These are phyloP conservation scores for Hyles lineata DNA, from an alignment of 2,888 invertebrate genomes.

Conservation along the genomic window DNA sequence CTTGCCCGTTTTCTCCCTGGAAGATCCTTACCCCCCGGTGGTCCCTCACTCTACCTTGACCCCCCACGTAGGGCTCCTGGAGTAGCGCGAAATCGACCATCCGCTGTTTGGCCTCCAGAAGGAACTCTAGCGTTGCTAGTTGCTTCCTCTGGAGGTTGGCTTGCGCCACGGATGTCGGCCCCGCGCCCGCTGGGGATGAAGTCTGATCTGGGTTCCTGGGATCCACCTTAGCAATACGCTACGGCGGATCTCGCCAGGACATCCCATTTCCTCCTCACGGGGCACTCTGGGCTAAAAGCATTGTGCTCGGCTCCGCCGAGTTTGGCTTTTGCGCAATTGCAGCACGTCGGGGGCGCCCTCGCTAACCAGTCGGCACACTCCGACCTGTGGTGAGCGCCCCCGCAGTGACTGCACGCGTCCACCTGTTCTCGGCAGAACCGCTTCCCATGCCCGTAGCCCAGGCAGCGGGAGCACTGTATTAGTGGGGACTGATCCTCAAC, in stretches of 20 bases:
- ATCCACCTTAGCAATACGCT: slow-evolving; percentile 36
- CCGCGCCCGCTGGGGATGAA: neutral
- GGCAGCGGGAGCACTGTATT: slow-evolving; percentile 39
- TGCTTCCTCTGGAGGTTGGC: slow-evolving; percentile 29
- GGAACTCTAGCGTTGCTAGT: slow-evolving; percentile 26
- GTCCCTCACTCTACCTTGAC: no score
- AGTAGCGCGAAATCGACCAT: neutral
- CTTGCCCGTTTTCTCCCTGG: no score
- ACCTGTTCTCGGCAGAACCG: slow-evolving; percentile 15
- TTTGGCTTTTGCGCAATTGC: no score
- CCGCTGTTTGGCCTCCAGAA: slow-evolving; percentile 13
- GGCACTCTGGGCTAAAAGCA: neutral
- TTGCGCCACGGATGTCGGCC: slow-evolving; percentile 11
- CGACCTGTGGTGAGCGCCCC: no score
- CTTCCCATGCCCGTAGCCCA: slow-evolving; percentile 36
- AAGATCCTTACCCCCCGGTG: no score
- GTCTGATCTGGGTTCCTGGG: neutral
- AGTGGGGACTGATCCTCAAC: slow-evolving; percentile 37
- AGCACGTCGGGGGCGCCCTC: no score
- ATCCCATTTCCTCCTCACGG: slow-evolving; percentile 30
- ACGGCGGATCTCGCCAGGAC: slow-evolving; percentile 31
- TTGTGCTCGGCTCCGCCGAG: no score
- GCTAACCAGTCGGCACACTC: no score
- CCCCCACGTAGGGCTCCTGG: slow-evolving; percentile 10
- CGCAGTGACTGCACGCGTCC: no score